Evolutionary conservation across 2,113 vertebrate genomes (phyloP).

Genomic region (Xiphophorus hellerii): DNA sequence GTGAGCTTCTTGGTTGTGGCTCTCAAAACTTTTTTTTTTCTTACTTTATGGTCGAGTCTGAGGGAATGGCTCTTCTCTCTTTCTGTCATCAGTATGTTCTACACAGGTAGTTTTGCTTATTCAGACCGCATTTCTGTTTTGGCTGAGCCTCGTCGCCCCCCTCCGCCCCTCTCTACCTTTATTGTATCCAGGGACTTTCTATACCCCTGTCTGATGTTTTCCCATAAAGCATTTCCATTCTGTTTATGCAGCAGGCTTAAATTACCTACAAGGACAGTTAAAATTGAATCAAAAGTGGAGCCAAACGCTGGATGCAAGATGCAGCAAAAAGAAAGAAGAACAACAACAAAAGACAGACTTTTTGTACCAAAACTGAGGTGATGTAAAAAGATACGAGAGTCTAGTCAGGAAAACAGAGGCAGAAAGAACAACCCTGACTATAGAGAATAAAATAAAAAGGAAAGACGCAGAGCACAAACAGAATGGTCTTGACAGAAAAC

Average conservation of each 20-base stretch:
- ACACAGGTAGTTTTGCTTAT: slow-evolving; percentile 60
- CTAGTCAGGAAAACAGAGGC: background rate
- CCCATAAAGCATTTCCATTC: slow-evolving; percentile 9
- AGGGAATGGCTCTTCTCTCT: slow-evolving; percentile 37
- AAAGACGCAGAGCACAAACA: background rate
- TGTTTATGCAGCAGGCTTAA: slow-evolving; percentile 7
- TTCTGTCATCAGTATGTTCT: slow-evolving; percentile 42
- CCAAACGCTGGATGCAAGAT: background rate
- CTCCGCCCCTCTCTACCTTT: slow-evolving; percentile 6
- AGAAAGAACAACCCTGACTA: background rate
- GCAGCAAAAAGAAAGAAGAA: background rate
- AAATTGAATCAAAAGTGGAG: background rate
- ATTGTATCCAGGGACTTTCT: slow-evolving; percentile 9
- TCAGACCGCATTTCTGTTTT: slow-evolving; percentile 60
- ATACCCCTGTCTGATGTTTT: slow-evolving; percentile 6
- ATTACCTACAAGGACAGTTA: background rate
- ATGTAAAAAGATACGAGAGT: background rate
- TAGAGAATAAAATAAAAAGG: background rate
- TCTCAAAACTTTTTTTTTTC: slow-evolving; percentile 10
- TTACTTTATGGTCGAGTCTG: slow-evolving; percentile 36
- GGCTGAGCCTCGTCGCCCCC: slow-evolving; percentile 16
- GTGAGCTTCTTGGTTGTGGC: slow-evolving; percentile 13
- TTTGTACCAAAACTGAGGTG: background rate
- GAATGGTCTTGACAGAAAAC: background rate
- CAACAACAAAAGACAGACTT: background rate